Conservation (phyloP, 2,888 invertebrate genomes). For the Chalcis sispes region DNA sequence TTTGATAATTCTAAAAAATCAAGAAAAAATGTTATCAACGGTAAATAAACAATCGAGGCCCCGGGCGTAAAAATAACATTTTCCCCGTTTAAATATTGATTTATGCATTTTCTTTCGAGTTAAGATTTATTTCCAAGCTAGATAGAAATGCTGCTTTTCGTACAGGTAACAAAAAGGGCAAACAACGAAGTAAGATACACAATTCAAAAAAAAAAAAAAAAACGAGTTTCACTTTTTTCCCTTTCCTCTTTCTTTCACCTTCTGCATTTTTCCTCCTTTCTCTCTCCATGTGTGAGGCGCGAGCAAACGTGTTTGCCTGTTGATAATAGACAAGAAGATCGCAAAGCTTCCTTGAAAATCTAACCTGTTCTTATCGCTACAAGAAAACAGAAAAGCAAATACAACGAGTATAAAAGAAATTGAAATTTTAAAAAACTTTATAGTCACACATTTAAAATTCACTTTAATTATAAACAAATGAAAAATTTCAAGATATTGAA, state of each 20-base stretch:
- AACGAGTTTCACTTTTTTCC: too few relatives aligned
- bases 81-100: too few relatives aligned
- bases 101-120: too few relatives aligned
- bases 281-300: background rate
- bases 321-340: conserved; percentile 7
- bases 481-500: too few relatives aligned
- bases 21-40: too few relatives aligned
- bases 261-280: background rate
- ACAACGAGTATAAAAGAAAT: background rate
- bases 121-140: too few relatives aligned
- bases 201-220: background rate
- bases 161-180: conserved; percentile 21
- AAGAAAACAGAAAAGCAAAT: conserved; percentile 11
- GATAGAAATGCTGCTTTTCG: too few relatives aligned
- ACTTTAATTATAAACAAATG: too few relatives aligned
- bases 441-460: conserved; percentile 17
- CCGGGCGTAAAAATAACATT: too few relatives aligned
- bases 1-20: too few relatives aligned
- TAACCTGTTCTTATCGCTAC: conserved; percentile 17
- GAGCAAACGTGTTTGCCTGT: conserved; percentile 3
- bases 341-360: conserved; percentile 4
- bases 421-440: conserved; percentile 16
- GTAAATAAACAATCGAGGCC: too few relatives aligned
- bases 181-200: background rate
- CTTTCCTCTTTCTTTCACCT: background rate